Percentiles rank a stretch among this genome's conserved stretches.
Conservation (phyloP, 2,888 invertebrate genomes). For the Scaptomyza tumidula region DNA sequence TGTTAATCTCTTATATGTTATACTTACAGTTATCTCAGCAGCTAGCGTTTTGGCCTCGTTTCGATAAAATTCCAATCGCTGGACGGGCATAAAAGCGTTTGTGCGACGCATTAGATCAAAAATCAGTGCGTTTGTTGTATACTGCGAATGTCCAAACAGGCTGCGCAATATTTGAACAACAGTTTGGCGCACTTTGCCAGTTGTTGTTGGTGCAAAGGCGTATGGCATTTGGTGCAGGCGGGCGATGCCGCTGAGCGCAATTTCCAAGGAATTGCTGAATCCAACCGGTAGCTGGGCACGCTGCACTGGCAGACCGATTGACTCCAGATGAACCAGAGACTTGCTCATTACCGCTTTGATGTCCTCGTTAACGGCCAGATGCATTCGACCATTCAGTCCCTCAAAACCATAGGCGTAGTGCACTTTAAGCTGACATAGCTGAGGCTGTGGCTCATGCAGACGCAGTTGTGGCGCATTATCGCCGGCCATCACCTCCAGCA, state of each 20-base stretch:
- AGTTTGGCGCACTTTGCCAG: constrained; percentile 18
- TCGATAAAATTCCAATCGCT: constrained; percentile 56
- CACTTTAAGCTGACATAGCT: constrained; percentile 85
- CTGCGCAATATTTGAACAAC: constrained; percentile 51
- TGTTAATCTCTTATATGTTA: constrained; percentile 22
- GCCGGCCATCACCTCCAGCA: constrained; percentile 88
- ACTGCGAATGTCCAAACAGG: constrained; percentile 56
- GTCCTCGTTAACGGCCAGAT: constrained; percentile 60
- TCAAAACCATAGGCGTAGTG: constrained; percentile 69
- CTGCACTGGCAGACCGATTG: constrained; percentile 54
- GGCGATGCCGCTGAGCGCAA: constrained; percentile 58
- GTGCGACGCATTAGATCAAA: constrained; percentile 72
- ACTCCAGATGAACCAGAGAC: constrained; percentile 68
- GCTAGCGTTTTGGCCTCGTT: constrained; percentile 49
- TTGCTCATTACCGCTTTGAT: constrained; percentile 65
- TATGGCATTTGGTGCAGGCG: constrained; percentile 58
- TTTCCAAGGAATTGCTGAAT: constrained; percentile 69
- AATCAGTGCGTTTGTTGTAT: constrained; percentile 73
- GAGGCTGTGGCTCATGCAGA: constrained; percentile 86
- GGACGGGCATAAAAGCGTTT: constrained; percentile 70
- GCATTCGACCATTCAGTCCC: constrained; percentile 64
- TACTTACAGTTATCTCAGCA: constrained; percentile 61
- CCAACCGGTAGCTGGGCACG: constrained; percentile 39
- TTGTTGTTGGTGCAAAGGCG: constrained; percentile 12
- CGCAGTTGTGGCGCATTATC: constrained; percentile 84